Evolutionary conservation across 64 coral and sea anemone genomes (phyloP), one percentile per base, ranked within the genome.

Genomic region (Dendronephthya gigantea): DNA sequence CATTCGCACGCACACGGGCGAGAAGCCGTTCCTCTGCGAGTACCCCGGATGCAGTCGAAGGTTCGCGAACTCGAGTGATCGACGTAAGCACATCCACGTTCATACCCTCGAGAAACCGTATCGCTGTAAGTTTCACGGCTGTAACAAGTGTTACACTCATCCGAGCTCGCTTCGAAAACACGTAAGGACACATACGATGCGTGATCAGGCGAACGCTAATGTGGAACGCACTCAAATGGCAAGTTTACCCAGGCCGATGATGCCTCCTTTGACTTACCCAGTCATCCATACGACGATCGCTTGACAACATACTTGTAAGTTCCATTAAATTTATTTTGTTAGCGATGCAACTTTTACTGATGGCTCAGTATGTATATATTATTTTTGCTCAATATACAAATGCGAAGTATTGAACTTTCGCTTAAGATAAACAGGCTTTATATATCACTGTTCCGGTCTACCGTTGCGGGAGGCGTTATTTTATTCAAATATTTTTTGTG

Each of bases 61-160:
- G 28, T 79, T 79, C 36, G 72, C 72, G 32, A 79, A 79, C 72
- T 79, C 72, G 32, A 79, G 72, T 79, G 72, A 79, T 33, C 19
- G 72, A 79, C 72, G 72, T 8, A 79, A 79, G 28, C 72, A 79
- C 36, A 79, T 79, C 22, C 72, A 79, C 17, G 72, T 79, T 10
- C 72, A 79, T 79, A 79, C 72, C 0, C 32, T 79, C 13, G 72
- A 79, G 32, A 79, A 79, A 79, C 72, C 72, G 11, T 79, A 79
- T 29, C 72, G 28, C 13, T 79, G 72, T 29, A 79, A 79, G 72
- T 79, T 79, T 79, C 72, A 79, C 30, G 72, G 72, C 0, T 79
- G 72, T 33, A 79, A 79, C 36, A 79, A 79, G 17, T 79, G 72
- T 39, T 79, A 79, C 72, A 79, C 72, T 19, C 72, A 79, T 17